A percentile compares a stretch with the other conserved stretches of the same genome.
phyloP scores from a whole-genome alignment of 2,888 invertebrate species.

The Leucoma salicis region DNA sequence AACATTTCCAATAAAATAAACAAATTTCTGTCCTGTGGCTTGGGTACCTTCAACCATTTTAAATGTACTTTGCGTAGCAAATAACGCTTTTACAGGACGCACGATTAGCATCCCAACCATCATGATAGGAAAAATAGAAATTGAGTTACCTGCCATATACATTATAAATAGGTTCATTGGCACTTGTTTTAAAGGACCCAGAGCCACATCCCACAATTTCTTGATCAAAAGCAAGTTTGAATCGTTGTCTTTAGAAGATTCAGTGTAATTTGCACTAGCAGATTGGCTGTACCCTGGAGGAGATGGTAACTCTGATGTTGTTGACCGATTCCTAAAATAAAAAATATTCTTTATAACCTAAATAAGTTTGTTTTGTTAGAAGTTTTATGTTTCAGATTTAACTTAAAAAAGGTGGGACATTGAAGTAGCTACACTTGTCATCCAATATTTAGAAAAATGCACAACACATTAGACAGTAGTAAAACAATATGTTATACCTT shows the following conservation, averaged over 20 bases:
- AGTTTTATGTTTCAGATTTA: no score
- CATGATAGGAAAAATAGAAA: constrained; percentile 99
- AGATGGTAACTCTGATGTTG: constrained; percentile 83
- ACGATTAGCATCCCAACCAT: constrained; percentile 99
- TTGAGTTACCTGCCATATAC: constrained; percentile 99
- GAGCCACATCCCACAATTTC: constrained; percentile 97
- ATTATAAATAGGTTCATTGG: constrained; percentile 99
- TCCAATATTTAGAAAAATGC: no score
- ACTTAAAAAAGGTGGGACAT: no score
- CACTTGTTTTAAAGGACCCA: constrained; percentile 97
- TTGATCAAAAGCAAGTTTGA: constrained; percentile 93
- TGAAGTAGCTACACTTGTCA: no score
- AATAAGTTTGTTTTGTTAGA: no score
- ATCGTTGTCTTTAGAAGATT: constrained; percentile 91
- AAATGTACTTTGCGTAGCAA: constrained; percentile 94
- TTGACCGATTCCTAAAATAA: constrained; percentile 46
- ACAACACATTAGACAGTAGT: background rate
- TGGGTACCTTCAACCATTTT: constrained; percentile 97
- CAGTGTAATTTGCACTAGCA: constrained; percentile 86
- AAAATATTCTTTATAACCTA: no score
- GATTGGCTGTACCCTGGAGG: constrained; percentile 94
- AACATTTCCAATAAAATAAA: constrained; percentile 96
- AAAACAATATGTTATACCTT: no score
- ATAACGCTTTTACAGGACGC: constrained; percentile 96
- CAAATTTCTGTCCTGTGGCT: constrained; percentile 94